A percentile compares a stretch with the other conserved stretches of the same genome.
phyloP scores from a whole-genome alignment of 2,797 vertebrate genomes.

The Phoxinus dragarum region DNA sequence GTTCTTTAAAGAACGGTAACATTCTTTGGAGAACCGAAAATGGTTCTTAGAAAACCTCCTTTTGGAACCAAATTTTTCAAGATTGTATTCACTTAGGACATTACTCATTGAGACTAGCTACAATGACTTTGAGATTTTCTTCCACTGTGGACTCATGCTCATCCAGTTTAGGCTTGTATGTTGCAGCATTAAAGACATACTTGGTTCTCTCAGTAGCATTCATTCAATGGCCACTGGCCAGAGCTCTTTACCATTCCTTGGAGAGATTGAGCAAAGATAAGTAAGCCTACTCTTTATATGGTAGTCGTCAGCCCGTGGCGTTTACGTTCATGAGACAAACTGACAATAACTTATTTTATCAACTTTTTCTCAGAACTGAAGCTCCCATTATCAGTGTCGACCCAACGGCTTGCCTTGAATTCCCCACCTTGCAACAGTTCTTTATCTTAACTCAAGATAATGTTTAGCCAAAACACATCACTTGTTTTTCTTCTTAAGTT shows the following conservation, averaged over 20 bases:
- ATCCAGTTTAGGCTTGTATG: not conserved
- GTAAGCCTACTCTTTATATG: too few species aligned
- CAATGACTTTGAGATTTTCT: not conserved
- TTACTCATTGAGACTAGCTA: not conserved
- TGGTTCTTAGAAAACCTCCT: not conserved
- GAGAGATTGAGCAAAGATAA: not conserved
- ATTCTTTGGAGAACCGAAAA: too few species aligned
- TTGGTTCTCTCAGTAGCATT: not conserved
- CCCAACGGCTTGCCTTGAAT: not conserved
- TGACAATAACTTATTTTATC: not conserved
- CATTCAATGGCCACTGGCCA: not conserved
- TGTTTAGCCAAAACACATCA: not conserved
- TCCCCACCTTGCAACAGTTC: not conserved
- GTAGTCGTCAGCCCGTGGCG: not conserved
- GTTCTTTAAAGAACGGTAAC: not conserved
- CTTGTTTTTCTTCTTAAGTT: not conserved
- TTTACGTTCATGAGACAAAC: not conserved
- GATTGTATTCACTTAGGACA: not conserved
- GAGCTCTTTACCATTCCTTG: not conserved
- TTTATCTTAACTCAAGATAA: not conserved
- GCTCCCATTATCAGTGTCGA: not conserved
- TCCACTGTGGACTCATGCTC: not conserved
- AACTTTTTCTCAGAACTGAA: not conserved
- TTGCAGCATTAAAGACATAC: not conserved
- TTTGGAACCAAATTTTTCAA: not conserved